A percentile compares a stretch with the other conserved stretches of the same genome.
These are phyloP conservation scores for Tamias sibiricus DNA, from an alignment of 2,113 vertebrate genomes.

Conservation along the genomic window DNA sequence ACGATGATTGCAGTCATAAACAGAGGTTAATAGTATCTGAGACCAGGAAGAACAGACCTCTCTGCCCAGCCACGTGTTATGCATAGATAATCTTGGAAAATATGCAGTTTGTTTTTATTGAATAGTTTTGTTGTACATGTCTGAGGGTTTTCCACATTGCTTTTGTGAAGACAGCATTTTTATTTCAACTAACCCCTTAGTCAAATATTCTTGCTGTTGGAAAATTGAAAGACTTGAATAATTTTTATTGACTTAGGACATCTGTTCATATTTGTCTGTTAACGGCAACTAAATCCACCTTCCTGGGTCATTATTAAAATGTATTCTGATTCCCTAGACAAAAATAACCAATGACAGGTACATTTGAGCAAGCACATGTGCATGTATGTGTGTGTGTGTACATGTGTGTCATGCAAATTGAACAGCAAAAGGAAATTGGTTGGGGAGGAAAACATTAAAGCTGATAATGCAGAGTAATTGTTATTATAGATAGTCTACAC, in stretches of 20 bases:
- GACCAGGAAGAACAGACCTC: background rate
- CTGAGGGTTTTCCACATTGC: background rate
- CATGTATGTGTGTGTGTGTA: background rate
- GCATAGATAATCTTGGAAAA: background rate
- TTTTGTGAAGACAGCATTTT: background rate
- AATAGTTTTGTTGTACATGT: background rate
- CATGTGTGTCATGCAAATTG: background rate
- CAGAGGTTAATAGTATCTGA: fast-evolving
- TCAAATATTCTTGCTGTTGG: background rate
- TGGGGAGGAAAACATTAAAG: background rate
- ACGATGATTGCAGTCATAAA: background rate
- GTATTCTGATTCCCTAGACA: background rate
- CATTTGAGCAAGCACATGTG: background rate
- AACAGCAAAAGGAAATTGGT: background rate
- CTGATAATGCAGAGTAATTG: background rate
- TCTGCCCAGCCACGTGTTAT: background rate
- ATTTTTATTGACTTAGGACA: background rate
- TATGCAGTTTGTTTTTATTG: background rate
- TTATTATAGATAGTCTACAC: background rate
- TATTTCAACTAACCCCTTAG: background rate
- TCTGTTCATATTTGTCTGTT: background rate
- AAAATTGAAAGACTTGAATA: background rate
- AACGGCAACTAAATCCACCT: background rate
- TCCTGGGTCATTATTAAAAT: constrained; percentile 4
- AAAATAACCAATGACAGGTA: background rate